Percentiles rank a stretch among this genome's conserved stretches.
phyloP scores from a whole-genome alignment of 1,140 invertebrate genomes.

The Meloidogyne chitwoodi region DNA sequence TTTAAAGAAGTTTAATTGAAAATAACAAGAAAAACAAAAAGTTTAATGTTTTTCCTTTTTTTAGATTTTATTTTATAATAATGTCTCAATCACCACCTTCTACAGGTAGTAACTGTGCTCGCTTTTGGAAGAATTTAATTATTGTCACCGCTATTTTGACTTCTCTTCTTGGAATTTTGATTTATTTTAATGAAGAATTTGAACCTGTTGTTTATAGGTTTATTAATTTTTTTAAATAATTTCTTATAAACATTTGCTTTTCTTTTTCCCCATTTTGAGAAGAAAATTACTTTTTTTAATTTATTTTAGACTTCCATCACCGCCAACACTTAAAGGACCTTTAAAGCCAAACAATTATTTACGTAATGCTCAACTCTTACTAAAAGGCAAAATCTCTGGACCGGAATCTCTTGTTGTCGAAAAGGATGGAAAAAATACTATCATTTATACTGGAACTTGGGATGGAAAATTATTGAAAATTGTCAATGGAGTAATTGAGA shows the following conservation, averaged over 20 bases:
- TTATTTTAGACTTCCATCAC: slow-evolving; percentile 41
- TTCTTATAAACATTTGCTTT: background rate
- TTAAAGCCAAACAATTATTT: slow-evolving; percentile 38
- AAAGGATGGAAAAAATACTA: slow-evolving; percentile 32
- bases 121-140: background rate
- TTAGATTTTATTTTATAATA: background rate
- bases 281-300: too few relatives aligned
- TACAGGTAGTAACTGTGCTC: background rate
- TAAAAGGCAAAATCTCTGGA: slow-evolving; percentile 48
- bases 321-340: slow-evolving; percentile 35
- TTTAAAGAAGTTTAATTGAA: too few relatives aligned
- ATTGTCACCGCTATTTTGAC: background rate
- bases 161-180: background rate
- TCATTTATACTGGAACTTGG: slow-evolving; percentile 46
- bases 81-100: background rate
- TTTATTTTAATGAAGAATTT: background rate
- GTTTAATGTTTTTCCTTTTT: too few relatives aligned
- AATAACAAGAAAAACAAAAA: too few relatives aligned
- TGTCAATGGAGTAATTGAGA: slow-evolving; percentile 44
- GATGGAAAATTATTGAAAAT: slow-evolving; percentile 57
- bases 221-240: background rate
- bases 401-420: slow-evolving; percentile 56
- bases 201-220: background rate
- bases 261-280: too few relatives aligned
- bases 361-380: slow-evolving; percentile 29